Conservation (phyloP, 2,888 invertebrate genomes). For the Ophion slaviceki region DNA sequence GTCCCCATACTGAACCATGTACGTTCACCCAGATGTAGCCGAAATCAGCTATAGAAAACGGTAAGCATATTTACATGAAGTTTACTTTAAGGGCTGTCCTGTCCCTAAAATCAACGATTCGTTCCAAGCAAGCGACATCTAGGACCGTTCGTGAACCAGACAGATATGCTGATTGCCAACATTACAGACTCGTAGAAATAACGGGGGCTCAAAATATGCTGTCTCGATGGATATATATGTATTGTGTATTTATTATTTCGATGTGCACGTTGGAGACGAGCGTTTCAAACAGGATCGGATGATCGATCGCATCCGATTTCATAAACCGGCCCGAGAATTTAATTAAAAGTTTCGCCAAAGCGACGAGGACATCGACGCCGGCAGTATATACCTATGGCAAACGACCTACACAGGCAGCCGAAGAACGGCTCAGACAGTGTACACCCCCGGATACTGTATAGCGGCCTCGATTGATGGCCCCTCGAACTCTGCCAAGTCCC, state of each 20-base stretch:
- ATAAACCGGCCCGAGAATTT: slow-evolving; percentile 61
- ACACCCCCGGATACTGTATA: neutral
- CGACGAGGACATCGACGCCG: slow-evolving; percentile 37
- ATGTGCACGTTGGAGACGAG: slow-evolving; percentile 5
- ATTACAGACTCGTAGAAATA: too few relatives aligned
- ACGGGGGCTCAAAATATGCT: neutral
- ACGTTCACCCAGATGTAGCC: too few relatives aligned
- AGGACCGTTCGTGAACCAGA: too few relatives aligned
- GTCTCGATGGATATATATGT: neutral
- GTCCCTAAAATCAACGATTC: too few relatives aligned
- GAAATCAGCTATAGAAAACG: too few relatives aligned
- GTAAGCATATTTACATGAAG: too few relatives aligned
- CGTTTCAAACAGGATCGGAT: slow-evolving; percentile 26
- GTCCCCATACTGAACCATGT: too few relatives aligned
- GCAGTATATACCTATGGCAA: neutral
- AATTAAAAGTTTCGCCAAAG: slow-evolving; percentile 67
- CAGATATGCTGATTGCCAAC: too few relatives aligned
- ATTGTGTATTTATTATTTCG: slow-evolving; percentile 23
- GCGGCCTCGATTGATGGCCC: neutral
- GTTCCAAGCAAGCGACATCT: too few relatives aligned
- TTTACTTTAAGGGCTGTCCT: too few relatives aligned
- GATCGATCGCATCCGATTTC: slow-evolving; percentile 63
- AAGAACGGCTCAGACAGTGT: slow-evolving; percentile 2
- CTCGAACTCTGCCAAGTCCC: neutral
- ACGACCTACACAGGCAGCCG: neutral